Evolutionary conservation across 2,888 invertebrate species (phyloP), one percentile per base, ranked within the genome.

Genomic region (Synergus umbraculus): DNA sequence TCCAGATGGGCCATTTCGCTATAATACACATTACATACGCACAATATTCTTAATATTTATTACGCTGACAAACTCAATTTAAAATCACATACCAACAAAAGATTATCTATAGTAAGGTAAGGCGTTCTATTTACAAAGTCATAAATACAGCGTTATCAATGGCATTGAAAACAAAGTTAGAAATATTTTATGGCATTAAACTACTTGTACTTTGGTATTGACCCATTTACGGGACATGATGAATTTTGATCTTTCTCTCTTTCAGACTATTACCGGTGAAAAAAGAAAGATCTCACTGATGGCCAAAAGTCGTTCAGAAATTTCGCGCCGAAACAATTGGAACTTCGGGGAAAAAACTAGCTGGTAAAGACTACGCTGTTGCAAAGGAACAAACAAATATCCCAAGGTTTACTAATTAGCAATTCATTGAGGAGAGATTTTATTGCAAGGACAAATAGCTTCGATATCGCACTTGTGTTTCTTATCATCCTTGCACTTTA

Each of bases 141-240:
- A 83, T 84, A 85, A 87, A 85, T 86, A 86, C 83, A 82, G 79
- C 83, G 84, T 85, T 84, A 84, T 85, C 84, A 79, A 82, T 83
- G 82, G 81, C 83, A 82, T 84, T 82, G 82, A 82, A 81, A 82
- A 83, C 83, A 85, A 84, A 83, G 77, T 82, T 82, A 83, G 82
- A 82, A 82, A 82, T 85, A 85, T 84, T 82, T 84, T 87, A 82
- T 85, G 85, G 84, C 84, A 85, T 86, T 84, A 85, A 65, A 84
- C 85, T 87, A 86, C 85, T 87, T 87, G 87, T 87, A 87, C 87
- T 87, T 87, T 86, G 85, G 84, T 85, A 85, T 84, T 81, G 85
- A 85, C 85, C 84, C 78, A 73, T 82, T 82, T 83, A 78, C 80
- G 73, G 78, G 79, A 80, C 83, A 83, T 81, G 54, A 83, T 82